These are phyloP conservation scores for Carcina quercana DNA, from an alignment of 2,888 invertebrate genomes.

Conservation along the genomic window DNA sequence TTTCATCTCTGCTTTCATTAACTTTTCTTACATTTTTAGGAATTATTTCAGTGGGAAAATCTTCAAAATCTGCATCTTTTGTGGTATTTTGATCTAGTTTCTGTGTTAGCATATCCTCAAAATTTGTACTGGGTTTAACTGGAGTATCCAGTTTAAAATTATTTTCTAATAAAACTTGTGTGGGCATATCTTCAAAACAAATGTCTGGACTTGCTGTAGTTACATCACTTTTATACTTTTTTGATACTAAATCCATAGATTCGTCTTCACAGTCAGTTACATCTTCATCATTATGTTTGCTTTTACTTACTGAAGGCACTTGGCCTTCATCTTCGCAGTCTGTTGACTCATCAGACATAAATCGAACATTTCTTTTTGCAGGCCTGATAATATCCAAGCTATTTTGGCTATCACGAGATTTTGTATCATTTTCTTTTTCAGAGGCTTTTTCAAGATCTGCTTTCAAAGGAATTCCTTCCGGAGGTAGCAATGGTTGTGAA, in stretches of 20 bases:
- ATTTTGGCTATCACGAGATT: conserved; percentile 20
- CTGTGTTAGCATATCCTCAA: background rate
- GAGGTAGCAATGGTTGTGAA: conserved; percentile 45
- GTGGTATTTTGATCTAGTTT: no score
- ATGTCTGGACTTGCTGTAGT: conserved; percentile 6
- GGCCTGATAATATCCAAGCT: no score
- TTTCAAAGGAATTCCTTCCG: conserved; percentile 21
- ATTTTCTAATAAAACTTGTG: conserved; percentile 16
- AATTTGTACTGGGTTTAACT: background rate
- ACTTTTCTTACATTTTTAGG: conserved; percentile 17
- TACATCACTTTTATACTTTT: conserved; percentile 2
- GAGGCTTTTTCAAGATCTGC: conserved; percentile 5
- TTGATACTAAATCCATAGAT: conserved; percentile 10
- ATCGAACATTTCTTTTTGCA: conserved; percentile 15
- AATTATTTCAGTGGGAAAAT: conserved; percentile 40
- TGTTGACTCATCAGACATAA: conserved; percentile 32
- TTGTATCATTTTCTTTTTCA: conserved; percentile 6
- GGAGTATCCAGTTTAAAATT: background rate
- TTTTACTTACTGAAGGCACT: conserved; percentile 28
- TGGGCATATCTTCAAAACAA: conserved; percentile 21
- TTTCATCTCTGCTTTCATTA: conserved; percentile 1
- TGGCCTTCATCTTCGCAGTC: conserved; percentile 43
- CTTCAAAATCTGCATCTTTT: conserved; percentile 25
- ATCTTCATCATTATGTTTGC: conserved; percentile 29
- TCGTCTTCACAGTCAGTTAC: conserved; percentile 41